Evolutionary conservation across 2,113 vertebrate species (phyloP).

Genomic region (Salvelinus sp.): DNA sequence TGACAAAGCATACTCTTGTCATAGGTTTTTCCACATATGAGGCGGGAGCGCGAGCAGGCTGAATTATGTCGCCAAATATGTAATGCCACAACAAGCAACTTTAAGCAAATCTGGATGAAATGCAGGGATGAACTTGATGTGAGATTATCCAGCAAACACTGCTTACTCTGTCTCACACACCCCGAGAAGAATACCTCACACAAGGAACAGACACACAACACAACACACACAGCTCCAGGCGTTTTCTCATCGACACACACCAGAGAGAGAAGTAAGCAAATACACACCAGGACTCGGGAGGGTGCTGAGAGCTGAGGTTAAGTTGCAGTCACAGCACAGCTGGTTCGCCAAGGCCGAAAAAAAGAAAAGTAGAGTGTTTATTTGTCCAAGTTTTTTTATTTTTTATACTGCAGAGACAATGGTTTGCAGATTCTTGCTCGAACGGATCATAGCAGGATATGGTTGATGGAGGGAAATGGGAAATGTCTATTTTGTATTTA

Average conservation of each 20-base stretch:
- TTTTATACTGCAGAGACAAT: conserved; percentile 47
- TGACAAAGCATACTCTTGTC: not conserved
- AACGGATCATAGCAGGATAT: conserved; percentile 41
- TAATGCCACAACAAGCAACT: not conserved
- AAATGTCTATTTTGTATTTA: conserved; percentile 40
- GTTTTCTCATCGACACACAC: conserved; percentile 10
- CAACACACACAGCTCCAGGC: conserved; percentile 13
- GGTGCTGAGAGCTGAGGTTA: conserved; percentile 37
- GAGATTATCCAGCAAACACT: not conserved
- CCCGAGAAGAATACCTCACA: not conserved
- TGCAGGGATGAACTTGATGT: not conserved
- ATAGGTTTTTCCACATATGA: too few species aligned
- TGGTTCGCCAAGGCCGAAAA: conserved; percentile 56
- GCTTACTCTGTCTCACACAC: not conserved
- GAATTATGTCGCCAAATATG: not conserved
- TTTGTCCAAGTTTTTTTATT: conserved; percentile 62
- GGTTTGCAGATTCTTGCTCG: conserved; percentile 58
- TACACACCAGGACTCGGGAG: conserved; percentile 16
- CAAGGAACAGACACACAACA: too few species aligned
- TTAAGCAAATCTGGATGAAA: not conserved
- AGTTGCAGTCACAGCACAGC: conserved; percentile 57
- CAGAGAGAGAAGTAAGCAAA: conserved; percentile 8
- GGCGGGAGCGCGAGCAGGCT: not conserved
- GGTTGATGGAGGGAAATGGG: conserved; percentile 55
- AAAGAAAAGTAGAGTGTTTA: conserved; percentile 49